Conservation (phyloP, 2,888 invertebrate genomes). For the Andrena bicolor region DNA sequence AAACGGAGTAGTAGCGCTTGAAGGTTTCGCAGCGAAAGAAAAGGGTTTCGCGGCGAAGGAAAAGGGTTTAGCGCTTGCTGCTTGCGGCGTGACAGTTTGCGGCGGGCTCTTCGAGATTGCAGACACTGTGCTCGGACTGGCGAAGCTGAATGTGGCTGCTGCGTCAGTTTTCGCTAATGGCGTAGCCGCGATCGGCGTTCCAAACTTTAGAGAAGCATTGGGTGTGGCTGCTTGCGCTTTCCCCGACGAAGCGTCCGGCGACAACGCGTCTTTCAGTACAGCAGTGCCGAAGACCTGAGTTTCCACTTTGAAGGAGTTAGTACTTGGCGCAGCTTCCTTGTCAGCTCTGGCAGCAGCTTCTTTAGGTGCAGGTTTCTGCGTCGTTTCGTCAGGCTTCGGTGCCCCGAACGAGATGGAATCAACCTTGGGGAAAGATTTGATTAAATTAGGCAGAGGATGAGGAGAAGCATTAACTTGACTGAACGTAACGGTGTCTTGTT, state of each 20-base stretch:
- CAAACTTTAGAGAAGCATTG: constrained; percentile 39
- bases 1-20: constrained; percentile 54
- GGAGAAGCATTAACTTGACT: constrained; percentile 35
- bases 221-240: constrained; percentile 33
- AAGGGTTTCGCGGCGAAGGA: constrained; percentile 72
- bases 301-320: constrained; percentile 44
- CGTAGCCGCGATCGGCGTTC: constrained; percentile 13
- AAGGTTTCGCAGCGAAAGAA: constrained; percentile 72
- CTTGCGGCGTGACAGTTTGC: constrained; percentile 32
- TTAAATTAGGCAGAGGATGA: constrained; percentile 24
- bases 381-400: constrained; percentile 58
- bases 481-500: constrained; percentile 56
- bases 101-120: constrained; percentile 50
- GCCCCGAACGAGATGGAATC: constrained; percentile 67
- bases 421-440: constrained; percentile 61
- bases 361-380: constrained; percentile 40
- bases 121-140: constrained; percentile 34
- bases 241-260: constrained; percentile 39
- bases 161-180: constrained; percentile 48
- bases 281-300: constrained; percentile 47
- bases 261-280: constrained; percentile 51
- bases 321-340: constrained; percentile 41
- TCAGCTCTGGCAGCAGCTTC: constrained; percentile 41
- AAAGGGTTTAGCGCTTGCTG: constrained; percentile 60
- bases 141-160: constrained; percentile 57